Evolutionary conservation across 2,797 vertebrate genomes (phyloP).

Genomic region (Malurus leucopterus): DNA sequence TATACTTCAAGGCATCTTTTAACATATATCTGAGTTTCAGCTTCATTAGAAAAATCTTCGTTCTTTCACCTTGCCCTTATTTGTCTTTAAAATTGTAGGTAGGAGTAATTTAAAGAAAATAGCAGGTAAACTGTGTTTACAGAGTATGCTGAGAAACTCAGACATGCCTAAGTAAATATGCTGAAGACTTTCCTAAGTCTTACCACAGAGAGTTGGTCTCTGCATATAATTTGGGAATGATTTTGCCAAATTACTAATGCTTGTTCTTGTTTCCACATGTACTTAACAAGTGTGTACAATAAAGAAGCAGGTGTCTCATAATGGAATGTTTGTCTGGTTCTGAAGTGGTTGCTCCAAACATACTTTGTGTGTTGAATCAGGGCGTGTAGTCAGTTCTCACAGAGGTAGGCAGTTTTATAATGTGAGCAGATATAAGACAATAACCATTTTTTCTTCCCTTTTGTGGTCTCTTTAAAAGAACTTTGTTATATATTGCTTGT

Average conservation of each 20-base stretch:
- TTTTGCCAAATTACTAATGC: background rate
- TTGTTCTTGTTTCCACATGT: background rate
- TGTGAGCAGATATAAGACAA: background rate
- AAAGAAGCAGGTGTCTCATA: background rate
- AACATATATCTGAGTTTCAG: background rate
- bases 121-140: background rate
- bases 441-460: background rate
- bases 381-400: background rate
- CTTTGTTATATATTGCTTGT: background rate
- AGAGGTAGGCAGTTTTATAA: background rate
- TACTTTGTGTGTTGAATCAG: background rate
- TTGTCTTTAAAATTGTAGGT: background rate
- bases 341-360: background rate
- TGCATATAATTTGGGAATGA: background rate
- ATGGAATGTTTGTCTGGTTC: background rate
- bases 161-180: background rate
- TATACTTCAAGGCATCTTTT: background rate
- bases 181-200: background rate
- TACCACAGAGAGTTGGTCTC: background rate
- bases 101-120: background rate
- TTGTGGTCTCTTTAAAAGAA: background rate
- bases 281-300: background rate
- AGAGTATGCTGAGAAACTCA: background rate
- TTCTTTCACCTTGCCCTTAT: background rate
- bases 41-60: background rate